phyloP scores from a whole-genome alignment of 2,888 invertebrate species.

The Reticulitermes lucifugus region DNA sequence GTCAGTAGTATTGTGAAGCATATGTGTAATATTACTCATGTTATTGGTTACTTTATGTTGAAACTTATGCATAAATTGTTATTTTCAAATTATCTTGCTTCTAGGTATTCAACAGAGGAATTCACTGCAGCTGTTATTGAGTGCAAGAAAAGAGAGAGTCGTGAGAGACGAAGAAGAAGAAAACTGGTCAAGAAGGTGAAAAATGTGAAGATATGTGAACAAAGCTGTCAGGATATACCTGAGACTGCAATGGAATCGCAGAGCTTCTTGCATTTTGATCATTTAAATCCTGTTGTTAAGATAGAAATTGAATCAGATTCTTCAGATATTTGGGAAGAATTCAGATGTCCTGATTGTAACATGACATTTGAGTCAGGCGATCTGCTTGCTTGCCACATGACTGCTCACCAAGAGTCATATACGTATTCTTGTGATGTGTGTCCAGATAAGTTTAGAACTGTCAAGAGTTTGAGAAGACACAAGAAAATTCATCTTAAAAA shows the following conservation, averaged over 20 bases:
- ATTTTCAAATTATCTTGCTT: slow-evolving; percentile 40
- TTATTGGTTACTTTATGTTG: background rate
- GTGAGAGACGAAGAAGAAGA: background rate
- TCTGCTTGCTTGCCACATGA: slow-evolving; percentile 34
- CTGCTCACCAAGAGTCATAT: slow-evolving; percentile 54
- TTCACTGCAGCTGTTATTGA: background rate
- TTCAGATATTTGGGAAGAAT: background rate
- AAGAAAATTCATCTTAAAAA: slow-evolving; percentile 57
- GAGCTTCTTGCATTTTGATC: background rate
- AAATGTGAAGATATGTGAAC: background rate
- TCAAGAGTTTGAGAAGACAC: background rate
- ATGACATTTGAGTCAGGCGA: slow-evolving; percentile 52
- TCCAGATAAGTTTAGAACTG: slow-evolving; percentile 15
- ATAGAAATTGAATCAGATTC: slow-evolving; percentile 1
- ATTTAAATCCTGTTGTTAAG: background rate
- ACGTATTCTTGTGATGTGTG: slow-evolving; percentile 54
- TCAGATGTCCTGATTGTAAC: slow-evolving; percentile 23
- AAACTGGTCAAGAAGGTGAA: background rate
- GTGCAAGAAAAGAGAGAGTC: background rate
- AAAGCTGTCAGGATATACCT: background rate
- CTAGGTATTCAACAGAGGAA: slow-evolving; percentile 33
- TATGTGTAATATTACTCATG: too few relatives aligned
- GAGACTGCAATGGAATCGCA: background rate
- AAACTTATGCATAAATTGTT: background rate
- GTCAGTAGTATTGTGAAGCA: too few relatives aligned